Base-by-base conservation (phyloP, 2,888 invertebrate species). In the Myathropa florea region DNA sequence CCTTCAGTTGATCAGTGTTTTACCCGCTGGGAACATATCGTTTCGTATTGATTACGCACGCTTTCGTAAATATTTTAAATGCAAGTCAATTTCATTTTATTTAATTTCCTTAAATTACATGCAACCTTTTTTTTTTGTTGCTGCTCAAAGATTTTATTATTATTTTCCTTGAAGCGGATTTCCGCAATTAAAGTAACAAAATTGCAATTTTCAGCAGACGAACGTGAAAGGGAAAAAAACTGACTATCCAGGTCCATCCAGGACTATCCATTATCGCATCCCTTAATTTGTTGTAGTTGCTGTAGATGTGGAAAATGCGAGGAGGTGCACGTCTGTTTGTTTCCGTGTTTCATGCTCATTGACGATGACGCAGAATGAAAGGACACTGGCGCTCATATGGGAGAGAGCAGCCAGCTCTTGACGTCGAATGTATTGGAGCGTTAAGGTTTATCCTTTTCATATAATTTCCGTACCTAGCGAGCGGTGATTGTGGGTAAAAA, bases 181-280 rank as follows among this genome's bases (percentile, higher is more conserved):
- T 77, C 61, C 68, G 77, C 77, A 77, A 77, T 77, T 77, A 70
- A 68, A 70, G 70, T 60, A 70, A 67, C 76, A 67, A 76, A 76
- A 76, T 70, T 36, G 63, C 63, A 78, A 63, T 70, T 63, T 78
- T 12, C 55, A 63, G 1, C 28, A 21, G 21, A 24, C 55, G 30
- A 28, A 46, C 12, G 30, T 59, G 57, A 26, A 73, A 63, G n/a
- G 30, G 26, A 36, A 18, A 46, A 3, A 21, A 10, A 39, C 10
- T 28, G 55, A 60, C 39, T 65, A 65, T 73, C 46, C 55, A 18
- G 26, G 26, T 64, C 57, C 73, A 64, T 57, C 64, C 64, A 26
- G 57, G 55, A 26, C 18, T 57, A 26, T 30, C 68, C 28, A 28
- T 36, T 39, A 57, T 57, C 24, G 57, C 23, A 59, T 60, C 26